These are phyloP conservation scores for Diachasmimorpha longicaudata DNA, from an alignment of 1,140 invertebrate genomes.

Conservation along the genomic window DNA sequence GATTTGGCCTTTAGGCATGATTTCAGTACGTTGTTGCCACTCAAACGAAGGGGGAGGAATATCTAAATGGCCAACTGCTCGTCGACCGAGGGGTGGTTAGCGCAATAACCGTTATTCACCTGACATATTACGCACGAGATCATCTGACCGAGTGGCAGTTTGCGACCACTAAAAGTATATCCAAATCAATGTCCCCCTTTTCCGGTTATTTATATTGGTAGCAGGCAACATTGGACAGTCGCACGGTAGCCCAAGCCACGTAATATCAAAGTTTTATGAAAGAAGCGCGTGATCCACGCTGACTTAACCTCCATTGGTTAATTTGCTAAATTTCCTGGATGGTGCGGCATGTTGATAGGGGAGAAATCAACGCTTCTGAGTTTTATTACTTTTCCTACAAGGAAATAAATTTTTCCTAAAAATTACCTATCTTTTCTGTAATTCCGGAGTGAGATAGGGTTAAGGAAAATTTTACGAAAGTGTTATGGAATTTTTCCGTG, in stretches of 20 bases:
- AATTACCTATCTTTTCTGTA: too few relatives aligned
- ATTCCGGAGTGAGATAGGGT: too few relatives aligned
- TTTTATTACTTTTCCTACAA: neutral
- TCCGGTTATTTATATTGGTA: neutral
- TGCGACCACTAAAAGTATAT: neutral
- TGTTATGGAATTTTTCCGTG: too few relatives aligned
- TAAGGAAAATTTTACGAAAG: too few relatives aligned
- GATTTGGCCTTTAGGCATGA: neutral
- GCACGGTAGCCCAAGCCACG: neutral
- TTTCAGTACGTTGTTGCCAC: neutral
- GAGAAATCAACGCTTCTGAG: neutral
- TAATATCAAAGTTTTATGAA: neutral
- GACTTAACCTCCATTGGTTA: neutral
- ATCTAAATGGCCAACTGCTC: neutral
- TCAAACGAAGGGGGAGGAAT: neutral
- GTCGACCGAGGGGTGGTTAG: neutral
- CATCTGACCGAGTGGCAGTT: neutral
- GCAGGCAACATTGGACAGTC: neutral
- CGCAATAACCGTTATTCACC: neutral
- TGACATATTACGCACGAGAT: neutral
- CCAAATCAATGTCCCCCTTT: neutral
- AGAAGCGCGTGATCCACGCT: neutral
- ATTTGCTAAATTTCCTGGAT: neutral
- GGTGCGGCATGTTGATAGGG: neutral
- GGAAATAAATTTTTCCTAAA: too few relatives aligned